Percentiles rank a stretch among this genome's conserved stretches.
These are phyloP conservation scores for Nasonia giraulti DNA, from an alignment of 1,140 invertebrate genomes.

Conservation along the genomic window DNA sequence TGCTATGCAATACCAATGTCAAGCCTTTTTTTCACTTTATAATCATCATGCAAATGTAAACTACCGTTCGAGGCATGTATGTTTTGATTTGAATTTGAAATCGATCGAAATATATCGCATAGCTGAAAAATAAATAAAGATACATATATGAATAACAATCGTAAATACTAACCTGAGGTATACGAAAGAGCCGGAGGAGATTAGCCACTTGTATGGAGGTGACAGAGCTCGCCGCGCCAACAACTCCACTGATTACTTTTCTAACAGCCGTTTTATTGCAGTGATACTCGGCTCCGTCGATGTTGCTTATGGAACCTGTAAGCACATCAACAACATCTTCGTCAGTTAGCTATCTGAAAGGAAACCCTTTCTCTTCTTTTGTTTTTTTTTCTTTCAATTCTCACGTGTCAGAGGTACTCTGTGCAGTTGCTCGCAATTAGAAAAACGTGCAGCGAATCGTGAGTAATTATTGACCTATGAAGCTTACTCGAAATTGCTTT, in stretches of 20 bases:
- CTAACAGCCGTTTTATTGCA: constrained; percentile 89
- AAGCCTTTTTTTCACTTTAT: too few relatives aligned
- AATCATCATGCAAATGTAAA: too few relatives aligned
- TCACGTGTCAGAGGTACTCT: not conserved
- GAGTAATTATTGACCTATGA: constrained; percentile 23
- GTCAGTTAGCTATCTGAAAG: not conserved
- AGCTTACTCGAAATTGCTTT: constrained; percentile 21
- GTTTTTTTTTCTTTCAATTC: not conserved
- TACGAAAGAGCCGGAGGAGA: constrained; percentile 93
- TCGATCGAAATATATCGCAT: too few relatives aligned
- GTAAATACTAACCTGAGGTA: constrained; percentile 87
- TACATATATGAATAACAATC: not conserved
- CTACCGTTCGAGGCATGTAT: too few relatives aligned
- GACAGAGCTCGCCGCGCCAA: constrained; percentile 95
- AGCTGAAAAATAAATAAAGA: too few relatives aligned
- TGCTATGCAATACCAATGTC: too few relatives aligned
- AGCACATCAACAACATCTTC: constrained; percentile 55
- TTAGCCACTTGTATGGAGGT: constrained; percentile 98
- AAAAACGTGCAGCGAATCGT: not conserved
- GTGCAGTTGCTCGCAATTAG: not conserved
- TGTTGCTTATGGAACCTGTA: constrained; percentile 95
- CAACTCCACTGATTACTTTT: constrained; percentile 95
- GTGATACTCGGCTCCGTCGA: constrained; percentile 91
- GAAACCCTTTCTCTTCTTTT: not conserved
- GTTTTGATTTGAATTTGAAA: too few relatives aligned